Percentiles rank a stretch among this genome's conserved stretches.
These are phyloP conservation scores for Chaetops frenatus DNA, from an alignment of 2,113 vertebrate genomes.

Conservation along the genomic window DNA sequence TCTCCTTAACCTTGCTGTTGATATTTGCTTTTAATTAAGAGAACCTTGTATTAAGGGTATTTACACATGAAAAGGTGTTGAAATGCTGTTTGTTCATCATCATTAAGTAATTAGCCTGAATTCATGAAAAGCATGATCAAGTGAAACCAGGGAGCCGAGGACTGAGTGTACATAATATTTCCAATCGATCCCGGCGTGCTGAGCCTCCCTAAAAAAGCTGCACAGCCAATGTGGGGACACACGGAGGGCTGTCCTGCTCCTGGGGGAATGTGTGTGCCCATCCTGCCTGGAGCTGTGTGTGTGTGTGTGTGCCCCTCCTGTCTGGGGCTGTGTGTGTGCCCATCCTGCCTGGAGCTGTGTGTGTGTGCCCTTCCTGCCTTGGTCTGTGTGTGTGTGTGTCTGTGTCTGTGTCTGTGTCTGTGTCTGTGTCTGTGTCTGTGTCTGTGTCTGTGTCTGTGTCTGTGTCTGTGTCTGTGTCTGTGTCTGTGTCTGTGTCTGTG, in stretches of 20 bases:
- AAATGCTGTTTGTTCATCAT: slow-evolving; percentile 34
- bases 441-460: too few relatives aligned
- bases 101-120: slow-evolving; percentile 45
- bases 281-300: background rate
- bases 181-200: background rate
- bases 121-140: slow-evolving; percentile 55
- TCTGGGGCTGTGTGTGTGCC: background rate
- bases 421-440: too few relatives aligned
- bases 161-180: slow-evolving; percentile 44
- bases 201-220: slow-evolving; percentile 7
- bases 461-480: too few relatives aligned
- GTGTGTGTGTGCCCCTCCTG: background rate
- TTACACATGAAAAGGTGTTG: slow-evolving; percentile 65
- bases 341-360: background rate
- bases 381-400: background rate
- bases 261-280: background rate
- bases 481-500: too few relatives aligned
- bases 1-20: background rate
- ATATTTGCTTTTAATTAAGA: slow-evolving; percentile 49
- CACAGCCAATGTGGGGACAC: background rate
- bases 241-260: background rate
- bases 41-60: slow-evolving; percentile 54
- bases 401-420: background rate
- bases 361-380: background rate
- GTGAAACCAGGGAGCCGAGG: slow-evolving; percentile 29